These are phyloP conservation scores for Eristalinus aeneus DNA, from an alignment of 2,888 invertebrate species.

Conservation along the genomic window DNA sequence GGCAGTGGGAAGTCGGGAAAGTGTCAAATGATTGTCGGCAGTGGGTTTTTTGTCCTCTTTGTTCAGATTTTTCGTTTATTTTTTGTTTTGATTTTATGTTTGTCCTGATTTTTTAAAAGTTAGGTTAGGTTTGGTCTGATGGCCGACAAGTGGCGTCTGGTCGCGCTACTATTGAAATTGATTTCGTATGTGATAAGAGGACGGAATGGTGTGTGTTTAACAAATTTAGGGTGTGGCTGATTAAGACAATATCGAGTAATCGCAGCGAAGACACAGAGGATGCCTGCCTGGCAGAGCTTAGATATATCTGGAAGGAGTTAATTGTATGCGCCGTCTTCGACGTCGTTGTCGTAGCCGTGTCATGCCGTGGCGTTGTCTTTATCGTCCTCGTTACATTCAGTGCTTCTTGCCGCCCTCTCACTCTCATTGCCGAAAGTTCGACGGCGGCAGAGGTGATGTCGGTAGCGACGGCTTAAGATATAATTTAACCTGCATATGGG, in stretches of 20 bases:
- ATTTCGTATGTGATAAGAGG: conserved; percentile 26
- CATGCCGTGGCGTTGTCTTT: conserved; percentile 42
- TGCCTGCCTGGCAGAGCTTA: neutral
- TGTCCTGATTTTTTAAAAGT: neutral
- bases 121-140: conserved; percentile 4
- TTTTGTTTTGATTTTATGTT: conserved; percentile 47
- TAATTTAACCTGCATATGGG: conserved; percentile 37
- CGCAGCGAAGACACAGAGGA: conserved; percentile 24
- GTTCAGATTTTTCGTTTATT: conserved; percentile 15
- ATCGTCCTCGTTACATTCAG: neutral
- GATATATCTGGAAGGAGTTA: conserved; percentile 39
- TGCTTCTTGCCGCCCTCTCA: conserved; percentile 20
- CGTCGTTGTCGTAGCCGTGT: too few species aligned
- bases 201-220: conserved; percentile 40
- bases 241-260: conserved; percentile 14
- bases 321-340: conserved; percentile 54
- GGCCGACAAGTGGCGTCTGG: neutral
- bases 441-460: conserved; percentile 2
- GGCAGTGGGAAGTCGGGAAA: conserved; percentile 1
- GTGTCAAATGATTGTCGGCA: conserved; percentile 49
- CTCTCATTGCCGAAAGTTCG: conserved; percentile 34
- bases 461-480: conserved; percentile 48
- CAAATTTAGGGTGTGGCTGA: conserved; percentile 66
- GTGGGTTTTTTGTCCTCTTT: conserved; percentile 25
- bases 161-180: neutral